Evolutionary conservation across 1,140 invertebrate species (phyloP).

Genomic region (Muscidifurax raptorellus): DNA sequence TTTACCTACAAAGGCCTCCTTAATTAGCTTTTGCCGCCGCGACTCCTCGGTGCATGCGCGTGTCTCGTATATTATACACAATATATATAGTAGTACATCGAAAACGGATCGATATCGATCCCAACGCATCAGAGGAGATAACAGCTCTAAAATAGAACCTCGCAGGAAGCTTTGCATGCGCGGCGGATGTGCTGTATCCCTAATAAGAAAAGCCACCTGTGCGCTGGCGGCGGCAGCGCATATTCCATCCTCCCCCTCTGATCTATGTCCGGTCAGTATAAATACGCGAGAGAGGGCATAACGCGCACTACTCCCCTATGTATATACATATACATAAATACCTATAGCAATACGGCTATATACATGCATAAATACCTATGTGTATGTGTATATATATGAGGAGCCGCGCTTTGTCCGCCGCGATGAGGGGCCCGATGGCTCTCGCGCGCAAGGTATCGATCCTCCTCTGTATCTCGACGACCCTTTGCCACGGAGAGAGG

Average conservation of each 20-base stretch:
- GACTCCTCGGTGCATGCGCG: too few species aligned
- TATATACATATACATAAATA: neutral
- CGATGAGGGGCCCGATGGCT: neutral
- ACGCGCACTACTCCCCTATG: neutral
- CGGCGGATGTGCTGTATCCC: neutral
- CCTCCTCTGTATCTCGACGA: neutral
- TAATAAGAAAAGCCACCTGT: slow-evolving; percentile 21
- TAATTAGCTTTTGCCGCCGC: too few species aligned
- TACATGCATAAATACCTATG: neutral
- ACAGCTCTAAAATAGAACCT: neutral
- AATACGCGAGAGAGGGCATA: neutral
- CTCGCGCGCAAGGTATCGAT: too few species aligned
- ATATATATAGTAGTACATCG: too few species aligned
- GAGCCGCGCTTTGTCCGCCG: neutral
- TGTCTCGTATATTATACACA: too few species aligned
- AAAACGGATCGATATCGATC: neutral
- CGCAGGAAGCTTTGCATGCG: neutral
- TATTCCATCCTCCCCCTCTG: neutral
- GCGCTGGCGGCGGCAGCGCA: neutral
- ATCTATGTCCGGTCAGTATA: neutral
- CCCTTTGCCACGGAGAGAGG: slow-evolving; percentile 22
- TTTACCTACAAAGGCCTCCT: too few species aligned
- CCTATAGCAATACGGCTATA: neutral
- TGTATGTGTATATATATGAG: neutral
- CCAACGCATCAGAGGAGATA: neutral